These are phyloP conservation scores for Raja brachyura DNA, from an alignment of 2,113 vertebrate genomes.

Conservation along the genomic window DNA sequence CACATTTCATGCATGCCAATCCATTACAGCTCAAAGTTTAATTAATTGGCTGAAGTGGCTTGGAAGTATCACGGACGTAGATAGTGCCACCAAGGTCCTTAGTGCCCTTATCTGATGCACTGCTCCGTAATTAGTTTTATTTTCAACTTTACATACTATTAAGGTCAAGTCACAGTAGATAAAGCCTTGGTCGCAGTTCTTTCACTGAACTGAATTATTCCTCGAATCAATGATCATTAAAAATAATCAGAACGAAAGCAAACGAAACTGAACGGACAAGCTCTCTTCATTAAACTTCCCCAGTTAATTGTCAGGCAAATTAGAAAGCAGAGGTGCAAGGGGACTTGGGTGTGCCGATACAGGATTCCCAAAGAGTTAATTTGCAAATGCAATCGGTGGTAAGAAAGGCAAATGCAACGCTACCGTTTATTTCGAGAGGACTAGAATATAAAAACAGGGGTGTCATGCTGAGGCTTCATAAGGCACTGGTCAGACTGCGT, in stretches of 20 bases:
- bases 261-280: neutral
- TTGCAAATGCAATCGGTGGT: too few species aligned
- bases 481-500: too few species aligned
- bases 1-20: neutral
- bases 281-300: neutral
- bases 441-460: too few species aligned
- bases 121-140: neutral
- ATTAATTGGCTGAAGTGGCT: neutral
- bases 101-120: too few species aligned
- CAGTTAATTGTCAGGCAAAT: neutral
- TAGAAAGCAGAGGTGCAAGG: too few species aligned
- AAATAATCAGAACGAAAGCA: neutral
- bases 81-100: neutral
- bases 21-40: neutral
- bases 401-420: too few species aligned
- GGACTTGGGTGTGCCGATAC: too few species aligned
- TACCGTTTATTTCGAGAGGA: too few species aligned
- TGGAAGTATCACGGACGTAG: neutral
- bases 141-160: neutral
- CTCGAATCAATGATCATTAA: neutral
- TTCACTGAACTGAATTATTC: neutral
- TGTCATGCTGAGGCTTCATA: too few species aligned
- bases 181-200: neutral
- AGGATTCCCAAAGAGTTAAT: too few species aligned
- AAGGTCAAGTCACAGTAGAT: neutral